Base-by-base conservation (phyloP, 2,113 vertebrate genomes). In the Alligator sinensis region DNA sequence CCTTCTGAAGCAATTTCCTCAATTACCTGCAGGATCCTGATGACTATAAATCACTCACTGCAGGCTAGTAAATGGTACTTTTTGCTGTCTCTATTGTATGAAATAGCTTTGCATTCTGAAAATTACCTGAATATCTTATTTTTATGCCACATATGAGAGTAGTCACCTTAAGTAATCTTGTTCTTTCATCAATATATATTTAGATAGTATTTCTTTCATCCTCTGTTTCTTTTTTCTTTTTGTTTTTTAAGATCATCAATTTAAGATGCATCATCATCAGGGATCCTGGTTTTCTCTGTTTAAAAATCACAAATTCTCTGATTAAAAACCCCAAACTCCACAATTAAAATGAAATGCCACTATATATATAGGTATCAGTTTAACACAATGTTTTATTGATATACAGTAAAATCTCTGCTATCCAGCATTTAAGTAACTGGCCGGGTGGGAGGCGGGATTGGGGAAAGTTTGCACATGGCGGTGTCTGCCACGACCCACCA, bases 91-190 rank as follows among this genome's bases (percentile, higher is more conserved):
- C 91, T 77, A 92, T 97, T 97, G 96, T 93, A 88, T 88, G 89
- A 96, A 92, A 96, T 77, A 95, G 91, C 95, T 95, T 95, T 95
- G 96, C 96, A 96, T 95, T 97, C 92, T 95, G 94, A 97, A 97
- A 97, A 97, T 97, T 96, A 96, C 93, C 80, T 88, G 97, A 96
- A 97, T 97, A 96, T 95, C 89, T 96, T 96, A 92, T 97, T 96
- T 97, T 97, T 96, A 96, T 96, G 76, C 90, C 76, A 96, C 88
- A 95, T 85, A 91, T 90, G 80, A 94, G 79, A 96, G 64, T 63
- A 95, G 84, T 91, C 90, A 95, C 81, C 86, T 97, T 94, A 96
- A 96, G 95, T 95, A 97, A 95, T 97, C 82, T 82, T 59, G 87
- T 97, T 97, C 81, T 96, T 90, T 88, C 77, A 91, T 38, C 89